These are phyloP conservation scores for Graptemys geographica DNA, from an alignment of 2,797 vertebrate genomes.

Conservation along the genomic window DNA sequence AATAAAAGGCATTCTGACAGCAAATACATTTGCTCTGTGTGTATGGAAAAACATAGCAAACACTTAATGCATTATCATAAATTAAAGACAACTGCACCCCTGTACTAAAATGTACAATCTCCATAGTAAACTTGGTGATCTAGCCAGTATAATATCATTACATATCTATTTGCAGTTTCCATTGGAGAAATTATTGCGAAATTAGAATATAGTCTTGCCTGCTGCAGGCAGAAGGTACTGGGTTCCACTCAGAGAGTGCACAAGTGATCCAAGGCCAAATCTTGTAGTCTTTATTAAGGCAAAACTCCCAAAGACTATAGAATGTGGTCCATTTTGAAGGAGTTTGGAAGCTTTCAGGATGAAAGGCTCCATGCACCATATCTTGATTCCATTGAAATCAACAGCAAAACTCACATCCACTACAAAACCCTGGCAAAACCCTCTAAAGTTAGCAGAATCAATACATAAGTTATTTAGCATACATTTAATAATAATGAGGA, in stretches of 20 bases:
- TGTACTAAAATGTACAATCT: not conserved
- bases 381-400: not conserved
- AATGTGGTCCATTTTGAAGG: not conserved
- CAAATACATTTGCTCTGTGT: not conserved
- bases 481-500: constrained; percentile 7
- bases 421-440: not conserved
- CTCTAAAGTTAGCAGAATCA: not conserved
- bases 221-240: not conserved
- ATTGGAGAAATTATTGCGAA: constrained; percentile 36
- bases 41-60: not conserved
- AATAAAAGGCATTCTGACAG: not conserved
- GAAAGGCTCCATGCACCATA: not conserved
- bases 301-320: not conserved
- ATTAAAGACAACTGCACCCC: not conserved
- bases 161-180: constrained; percentile 33
- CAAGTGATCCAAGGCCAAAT: constrained; percentile 12
- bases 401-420: not conserved
- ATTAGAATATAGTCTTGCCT: constrained; percentile 9
- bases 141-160: not conserved
- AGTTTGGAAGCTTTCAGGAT: not conserved
- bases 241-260: constrained; percentile 22
- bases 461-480: not conserved
- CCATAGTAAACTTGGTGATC: constrained; percentile 29
- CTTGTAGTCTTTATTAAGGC: not conserved
- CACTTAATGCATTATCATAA: not conserved